Evolutionary conservation across 2,888 invertebrate genomes (phyloP).

Genomic region (Dasysyrphus albostriatus): DNA sequence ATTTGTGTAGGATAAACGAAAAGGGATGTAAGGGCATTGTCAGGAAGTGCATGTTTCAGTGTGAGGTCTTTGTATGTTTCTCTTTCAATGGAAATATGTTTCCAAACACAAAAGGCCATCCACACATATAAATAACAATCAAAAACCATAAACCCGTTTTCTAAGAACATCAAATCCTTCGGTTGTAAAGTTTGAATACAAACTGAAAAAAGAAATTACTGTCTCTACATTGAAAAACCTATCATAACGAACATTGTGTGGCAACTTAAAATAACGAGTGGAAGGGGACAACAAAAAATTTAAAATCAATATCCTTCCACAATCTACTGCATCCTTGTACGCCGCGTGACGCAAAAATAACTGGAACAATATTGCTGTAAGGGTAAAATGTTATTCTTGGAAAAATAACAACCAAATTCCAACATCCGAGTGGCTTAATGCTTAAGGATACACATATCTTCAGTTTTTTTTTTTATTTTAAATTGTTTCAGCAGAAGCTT

Average conservation of each 20-base stretch:
- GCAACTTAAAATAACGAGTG: neutral
- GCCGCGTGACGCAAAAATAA: neutral
- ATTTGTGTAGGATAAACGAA: neutral
- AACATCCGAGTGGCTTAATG: conserved; percentile 24
- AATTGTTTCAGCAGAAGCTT: neutral
- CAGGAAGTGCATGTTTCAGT: conserved; percentile 1
- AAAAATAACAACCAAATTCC: conserved; percentile 15
- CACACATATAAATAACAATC: neutral
- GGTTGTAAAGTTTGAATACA: neutral
- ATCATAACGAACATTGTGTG: neutral
- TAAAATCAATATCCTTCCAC: conserved; percentile 23
- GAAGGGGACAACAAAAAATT: neutral
- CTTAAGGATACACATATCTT: conserved; percentile 11
- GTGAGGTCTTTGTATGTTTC: neutral
- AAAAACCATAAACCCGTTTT: neutral
- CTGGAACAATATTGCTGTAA: neutral
- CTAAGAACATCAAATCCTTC: neutral
- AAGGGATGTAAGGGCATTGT: neutral
- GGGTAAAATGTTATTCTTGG: neutral
- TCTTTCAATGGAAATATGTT: neutral
- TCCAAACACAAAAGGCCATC: neutral
- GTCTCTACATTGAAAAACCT: neutral
- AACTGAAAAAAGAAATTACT: neutral
- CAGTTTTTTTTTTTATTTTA: conserved; percentile 1
- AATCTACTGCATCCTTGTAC: neutral